Evolutionary conservation across 2,797 vertebrate genomes (phyloP).

Genomic region (Selene dorsalis): DNA sequence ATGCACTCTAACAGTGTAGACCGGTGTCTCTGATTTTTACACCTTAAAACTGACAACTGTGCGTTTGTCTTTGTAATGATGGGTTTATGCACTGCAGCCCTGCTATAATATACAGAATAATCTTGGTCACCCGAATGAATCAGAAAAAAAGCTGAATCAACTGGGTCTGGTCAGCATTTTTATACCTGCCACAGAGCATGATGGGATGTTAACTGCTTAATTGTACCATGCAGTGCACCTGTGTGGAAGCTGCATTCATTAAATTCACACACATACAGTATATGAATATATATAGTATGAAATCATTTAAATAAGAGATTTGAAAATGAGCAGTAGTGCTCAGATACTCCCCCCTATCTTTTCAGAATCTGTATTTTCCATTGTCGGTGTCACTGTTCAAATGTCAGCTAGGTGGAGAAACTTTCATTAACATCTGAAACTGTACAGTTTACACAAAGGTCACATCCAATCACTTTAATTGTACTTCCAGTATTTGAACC

Average conservation of each 20-base stretch:
- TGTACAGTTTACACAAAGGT: slow-evolving; percentile 64
- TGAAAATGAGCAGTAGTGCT: neutral
- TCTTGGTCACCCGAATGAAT: too few species aligned
- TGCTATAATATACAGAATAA: too few species aligned
- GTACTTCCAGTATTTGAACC: slow-evolving; percentile 45
- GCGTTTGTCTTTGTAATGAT: too few species aligned
- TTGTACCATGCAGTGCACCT: neutral
- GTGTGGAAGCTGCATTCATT: neutral
- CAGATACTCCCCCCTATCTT: slow-evolving; percentile 5
- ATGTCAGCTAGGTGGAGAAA: slow-evolving; percentile 64
- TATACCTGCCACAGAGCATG: too few species aligned
- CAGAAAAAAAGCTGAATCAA: too few species aligned
- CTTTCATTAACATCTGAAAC: slow-evolving; percentile 58
- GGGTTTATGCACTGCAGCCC: neutral
- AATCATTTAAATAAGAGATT: slow-evolving; percentile 13
- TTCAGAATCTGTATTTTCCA: slow-evolving; percentile 19
- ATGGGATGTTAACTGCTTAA: too few species aligned
- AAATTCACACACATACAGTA: too few species aligned
- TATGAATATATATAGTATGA: too few species aligned
- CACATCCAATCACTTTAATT: slow-evolving; percentile 69
- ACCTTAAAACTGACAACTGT: too few species aligned
- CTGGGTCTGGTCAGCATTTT: too few species aligned
- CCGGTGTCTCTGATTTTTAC: too few species aligned
- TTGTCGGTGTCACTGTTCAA: slow-evolving; percentile 58
- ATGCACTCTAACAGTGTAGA: too few species aligned